Evolutionary conservation across 2,797 vertebrate species (phyloP).

Genomic region (Moxostoma hubbsi): DNA sequence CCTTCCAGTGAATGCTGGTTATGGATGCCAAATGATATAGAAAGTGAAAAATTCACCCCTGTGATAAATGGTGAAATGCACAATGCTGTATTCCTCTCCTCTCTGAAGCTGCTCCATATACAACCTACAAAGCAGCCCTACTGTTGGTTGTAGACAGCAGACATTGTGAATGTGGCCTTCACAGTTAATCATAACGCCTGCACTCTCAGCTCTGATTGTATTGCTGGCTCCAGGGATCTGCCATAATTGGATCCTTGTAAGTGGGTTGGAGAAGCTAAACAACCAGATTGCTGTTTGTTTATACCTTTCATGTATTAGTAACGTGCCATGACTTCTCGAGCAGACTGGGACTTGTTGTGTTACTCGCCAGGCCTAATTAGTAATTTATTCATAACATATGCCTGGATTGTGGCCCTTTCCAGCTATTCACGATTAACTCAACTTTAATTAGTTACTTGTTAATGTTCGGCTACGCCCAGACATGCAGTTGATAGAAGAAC

Average conservation of each 20-base stretch:
- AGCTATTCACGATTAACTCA: constrained; percentile 85
- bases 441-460: constrained; percentile 83
- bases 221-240: constrained; percentile 84
- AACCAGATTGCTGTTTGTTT: constrained; percentile 90
- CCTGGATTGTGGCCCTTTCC: constrained; percentile 84
- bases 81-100: neutral
- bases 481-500: constrained; percentile 68
- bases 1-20: constrained; percentile 69
- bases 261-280: constrained; percentile 87
- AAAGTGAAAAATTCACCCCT: constrained; percentile 19
- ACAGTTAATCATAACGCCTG: constrained; percentile 83
- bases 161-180: constrained; percentile 78
- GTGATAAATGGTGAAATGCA: constrained; percentile 57
- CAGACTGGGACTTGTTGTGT: constrained; percentile 82
- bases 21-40: constrained; percentile 46
- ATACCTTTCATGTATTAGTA: constrained; percentile 88
- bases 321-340: constrained; percentile 84
- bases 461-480: constrained; percentile 71
- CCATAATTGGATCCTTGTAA: constrained; percentile 90
- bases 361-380: constrained; percentile 82
- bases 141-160: constrained; percentile 70
- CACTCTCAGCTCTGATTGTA: constrained; percentile 82
- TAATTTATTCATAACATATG: constrained; percentile 88
- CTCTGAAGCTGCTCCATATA: constrained; percentile 68
- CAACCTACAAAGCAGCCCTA: constrained; percentile 67